phyloP scores from a whole-genome alignment of 2,797 vertebrate genomes.

The Corythornis leucogaster region DNA sequence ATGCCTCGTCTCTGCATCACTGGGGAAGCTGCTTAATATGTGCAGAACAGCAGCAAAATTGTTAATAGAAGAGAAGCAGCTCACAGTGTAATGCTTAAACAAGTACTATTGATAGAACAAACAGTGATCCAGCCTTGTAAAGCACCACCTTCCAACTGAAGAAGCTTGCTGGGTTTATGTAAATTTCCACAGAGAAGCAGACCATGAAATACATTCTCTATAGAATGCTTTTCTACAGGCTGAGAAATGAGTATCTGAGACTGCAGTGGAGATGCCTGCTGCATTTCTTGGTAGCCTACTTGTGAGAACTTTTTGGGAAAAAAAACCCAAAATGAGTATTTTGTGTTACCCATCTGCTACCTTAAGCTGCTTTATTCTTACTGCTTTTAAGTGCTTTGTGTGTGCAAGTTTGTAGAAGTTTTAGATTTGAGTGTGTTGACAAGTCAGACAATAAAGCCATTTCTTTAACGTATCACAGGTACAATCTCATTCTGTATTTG shows the following conservation, averaged over 20 bases:
- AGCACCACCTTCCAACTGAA: background rate
- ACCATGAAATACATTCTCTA: background rate
- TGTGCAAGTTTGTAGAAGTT: background rate
- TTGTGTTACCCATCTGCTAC: background rate
- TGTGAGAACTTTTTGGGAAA: background rate
- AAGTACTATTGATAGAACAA: background rate
- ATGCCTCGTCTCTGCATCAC: conserved; percentile 4
- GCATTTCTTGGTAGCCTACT: background rate
- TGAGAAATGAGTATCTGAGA: background rate
- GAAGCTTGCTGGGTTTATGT: background rate
- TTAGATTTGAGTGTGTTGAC: background rate
- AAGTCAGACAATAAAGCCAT: background rate
- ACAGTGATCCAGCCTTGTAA: background rate
- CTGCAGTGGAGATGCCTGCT: background rate
- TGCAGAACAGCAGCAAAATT: conserved; percentile 36
- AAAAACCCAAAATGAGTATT: background rate
- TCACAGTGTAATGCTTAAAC: background rate
- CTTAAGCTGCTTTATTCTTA: background rate
- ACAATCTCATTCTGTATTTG: background rate
- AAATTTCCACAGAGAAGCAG: background rate
- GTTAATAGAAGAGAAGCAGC: background rate
- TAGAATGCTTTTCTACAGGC: background rate
- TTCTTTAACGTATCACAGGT: background rate
- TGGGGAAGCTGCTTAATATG: conserved; percentile 2
- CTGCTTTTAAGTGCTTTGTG: background rate